These are phyloP conservation scores for Hecatera dysodea DNA, from an alignment of 2,888 invertebrate species.

Conservation along the genomic window DNA sequence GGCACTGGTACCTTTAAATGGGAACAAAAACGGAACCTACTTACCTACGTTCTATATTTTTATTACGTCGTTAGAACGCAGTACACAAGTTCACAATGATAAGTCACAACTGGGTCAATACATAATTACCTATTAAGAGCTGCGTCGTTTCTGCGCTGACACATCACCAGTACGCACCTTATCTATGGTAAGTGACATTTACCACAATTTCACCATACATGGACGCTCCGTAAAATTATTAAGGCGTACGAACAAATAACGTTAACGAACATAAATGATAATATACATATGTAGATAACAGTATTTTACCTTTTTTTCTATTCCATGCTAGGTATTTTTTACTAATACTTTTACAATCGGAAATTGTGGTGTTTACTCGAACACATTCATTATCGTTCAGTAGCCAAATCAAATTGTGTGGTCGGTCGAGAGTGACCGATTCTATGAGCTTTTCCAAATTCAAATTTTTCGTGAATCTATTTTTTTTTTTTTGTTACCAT, in stretches of 20 bases:
- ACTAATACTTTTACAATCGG: too few relatives aligned
- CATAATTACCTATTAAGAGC: conserved; percentile 19
- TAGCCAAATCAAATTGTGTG: too few relatives aligned
- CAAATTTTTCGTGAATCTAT: too few relatives aligned
- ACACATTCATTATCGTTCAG: too few relatives aligned
- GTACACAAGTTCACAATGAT: conserved; percentile 7
- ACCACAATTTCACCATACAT: conserved; percentile 39
- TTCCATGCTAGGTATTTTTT: too few relatives aligned
- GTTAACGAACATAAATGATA: background rate
- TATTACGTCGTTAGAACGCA: conserved; percentile 4
- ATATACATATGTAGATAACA: too few relatives aligned
- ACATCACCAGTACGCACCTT: conserved; percentile 39
- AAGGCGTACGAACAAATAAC: background rate
- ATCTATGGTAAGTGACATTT: conserved; percentile 40
- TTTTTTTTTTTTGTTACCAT: too few relatives aligned
- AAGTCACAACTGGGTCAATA: conserved; percentile 24
- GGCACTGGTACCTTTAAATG: background rate
- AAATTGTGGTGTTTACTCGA: too few relatives aligned
- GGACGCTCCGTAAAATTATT: conserved; percentile 9
- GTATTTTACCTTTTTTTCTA: too few relatives aligned
- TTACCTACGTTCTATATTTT: too few relatives aligned
- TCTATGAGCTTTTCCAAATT: background rate
- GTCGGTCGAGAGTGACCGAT: background rate
- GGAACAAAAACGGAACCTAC: background rate
- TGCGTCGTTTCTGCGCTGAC: conserved; percentile 42